These are phyloP conservation scores for Coecobrya sp. DNA, from an alignment of 2,888 invertebrate species.

Conservation along the genomic window DNA sequence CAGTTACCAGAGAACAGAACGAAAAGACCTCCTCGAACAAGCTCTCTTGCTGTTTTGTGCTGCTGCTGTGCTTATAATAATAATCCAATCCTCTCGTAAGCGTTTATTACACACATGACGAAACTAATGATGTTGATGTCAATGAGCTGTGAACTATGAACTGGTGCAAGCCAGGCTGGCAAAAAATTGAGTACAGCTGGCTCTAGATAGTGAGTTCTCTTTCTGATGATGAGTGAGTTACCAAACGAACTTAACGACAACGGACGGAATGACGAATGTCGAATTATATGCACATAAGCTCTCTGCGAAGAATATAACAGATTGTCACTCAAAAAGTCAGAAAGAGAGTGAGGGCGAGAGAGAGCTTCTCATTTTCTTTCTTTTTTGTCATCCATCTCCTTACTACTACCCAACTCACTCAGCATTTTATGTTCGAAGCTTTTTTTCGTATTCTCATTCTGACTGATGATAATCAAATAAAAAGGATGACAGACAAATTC, in stretches of 20 bases:
- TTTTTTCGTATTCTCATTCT: neutral
- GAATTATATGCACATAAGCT: neutral
- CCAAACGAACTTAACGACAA: neutral
- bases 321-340: conserved; percentile 29
- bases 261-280: neutral
- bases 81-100: conserved; percentile 38
- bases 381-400: conserved; percentile 5
- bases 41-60: conserved; percentile 21
- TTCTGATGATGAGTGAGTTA: neutral
- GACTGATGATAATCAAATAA: conserved; percentile 25
- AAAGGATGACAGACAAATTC: conserved; percentile 39
- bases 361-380: conserved; percentile 29
- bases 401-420: neutral
- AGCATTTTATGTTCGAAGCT: no score
- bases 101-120: conserved; percentile 62
- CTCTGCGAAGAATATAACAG: conserved; percentile 32
- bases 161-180: conserved; percentile 53
- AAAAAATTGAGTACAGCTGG: conserved; percentile 68
- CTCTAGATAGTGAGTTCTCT: conserved; percentile 17
- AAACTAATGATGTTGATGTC: conserved; percentile 72
- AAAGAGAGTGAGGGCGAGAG: conserved; percentile 24
- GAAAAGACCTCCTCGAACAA: conserved; percentile 53
- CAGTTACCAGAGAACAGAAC: no score
- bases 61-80: conserved; percentile 14
- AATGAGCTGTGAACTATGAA: conserved; percentile 81